Conservation (phyloP, 1,140 invertebrate species). For the Neotoxoptera formosana region DNA sequence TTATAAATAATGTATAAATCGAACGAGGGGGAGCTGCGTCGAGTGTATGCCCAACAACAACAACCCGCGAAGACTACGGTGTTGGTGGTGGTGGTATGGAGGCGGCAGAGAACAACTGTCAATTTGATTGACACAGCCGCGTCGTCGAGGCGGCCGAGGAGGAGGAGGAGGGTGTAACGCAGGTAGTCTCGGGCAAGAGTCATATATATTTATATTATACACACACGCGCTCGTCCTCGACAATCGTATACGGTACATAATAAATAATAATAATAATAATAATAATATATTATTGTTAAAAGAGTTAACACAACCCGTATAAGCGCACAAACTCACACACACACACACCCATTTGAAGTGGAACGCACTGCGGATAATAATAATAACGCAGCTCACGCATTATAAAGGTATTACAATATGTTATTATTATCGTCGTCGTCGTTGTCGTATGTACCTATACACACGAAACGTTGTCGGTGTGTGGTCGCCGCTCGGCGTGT, state of each 20-base stretch:
- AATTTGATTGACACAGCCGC: conserved; percentile 11
- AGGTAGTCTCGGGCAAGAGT: conserved; percentile 7
- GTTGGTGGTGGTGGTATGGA: not conserved
- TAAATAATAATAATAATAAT: not conserved
- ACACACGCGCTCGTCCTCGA: too few species aligned
- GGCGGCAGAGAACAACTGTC: conserved; percentile 11
- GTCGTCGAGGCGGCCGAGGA: not conserved
- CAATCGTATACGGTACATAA: not conserved
- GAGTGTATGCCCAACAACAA: conserved; percentile 1
- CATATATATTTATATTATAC: conserved; percentile 24
- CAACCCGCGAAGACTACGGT: not conserved
- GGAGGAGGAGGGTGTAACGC: not conserved
- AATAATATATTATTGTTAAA: not conserved
- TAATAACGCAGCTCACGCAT: not conserved
- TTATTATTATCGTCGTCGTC: too few species aligned
- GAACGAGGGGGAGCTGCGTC: not conserved
- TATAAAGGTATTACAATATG: not conserved
- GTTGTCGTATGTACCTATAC: not conserved
- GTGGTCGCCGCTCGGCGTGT: not conserved
- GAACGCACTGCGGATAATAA: not conserved
- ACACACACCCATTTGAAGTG: not conserved
- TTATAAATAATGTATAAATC: not conserved
- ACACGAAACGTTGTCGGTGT: not conserved
- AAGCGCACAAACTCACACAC: not conserved
- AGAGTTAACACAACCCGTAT: not conserved